Conservation (phyloP, 2,888 invertebrate genomes). For the Lottia gigantea region DNA sequence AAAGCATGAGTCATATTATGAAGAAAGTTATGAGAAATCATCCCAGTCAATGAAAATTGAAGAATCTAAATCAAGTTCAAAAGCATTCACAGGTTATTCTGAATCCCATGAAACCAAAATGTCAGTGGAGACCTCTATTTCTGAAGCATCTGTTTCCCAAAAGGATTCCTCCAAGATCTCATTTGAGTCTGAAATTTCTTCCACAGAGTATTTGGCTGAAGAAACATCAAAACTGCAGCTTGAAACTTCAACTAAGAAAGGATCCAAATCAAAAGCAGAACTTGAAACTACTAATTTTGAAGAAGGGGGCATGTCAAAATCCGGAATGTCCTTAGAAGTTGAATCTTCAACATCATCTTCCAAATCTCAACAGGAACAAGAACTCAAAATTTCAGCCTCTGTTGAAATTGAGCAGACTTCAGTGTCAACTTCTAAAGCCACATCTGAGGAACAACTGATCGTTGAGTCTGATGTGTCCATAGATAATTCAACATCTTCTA, state of each 20-base stretch:
- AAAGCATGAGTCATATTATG: not conserved
- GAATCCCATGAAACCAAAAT: not conserved
- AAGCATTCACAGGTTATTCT: not conserved
- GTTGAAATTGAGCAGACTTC: not conserved
- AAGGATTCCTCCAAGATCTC: not conserved
- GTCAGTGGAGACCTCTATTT: not conserved
- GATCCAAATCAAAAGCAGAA: too few species aligned
- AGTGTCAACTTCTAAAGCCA: not conserved
- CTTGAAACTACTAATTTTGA: too few species aligned
- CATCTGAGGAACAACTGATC: not conserved
- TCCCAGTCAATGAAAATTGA: not conserved
- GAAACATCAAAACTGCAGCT: too few species aligned
- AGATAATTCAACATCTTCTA: not conserved
- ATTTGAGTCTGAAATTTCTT: not conserved
- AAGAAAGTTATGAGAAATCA: not conserved
- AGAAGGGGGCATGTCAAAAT: too few species aligned
- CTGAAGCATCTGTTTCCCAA: not conserved
- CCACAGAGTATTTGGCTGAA: not conserved
- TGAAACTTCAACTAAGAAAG: too few species aligned
- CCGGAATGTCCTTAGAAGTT: not conserved
- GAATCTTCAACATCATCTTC: too few species aligned
- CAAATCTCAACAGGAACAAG: not conserved
- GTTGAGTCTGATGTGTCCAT: not conserved
- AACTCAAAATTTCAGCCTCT: not conserved
- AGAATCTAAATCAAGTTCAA: not conserved